Evolutionary conservation across 2,888 invertebrate genomes (phyloP).

Genomic region (Punctoribates punctum): DNA sequence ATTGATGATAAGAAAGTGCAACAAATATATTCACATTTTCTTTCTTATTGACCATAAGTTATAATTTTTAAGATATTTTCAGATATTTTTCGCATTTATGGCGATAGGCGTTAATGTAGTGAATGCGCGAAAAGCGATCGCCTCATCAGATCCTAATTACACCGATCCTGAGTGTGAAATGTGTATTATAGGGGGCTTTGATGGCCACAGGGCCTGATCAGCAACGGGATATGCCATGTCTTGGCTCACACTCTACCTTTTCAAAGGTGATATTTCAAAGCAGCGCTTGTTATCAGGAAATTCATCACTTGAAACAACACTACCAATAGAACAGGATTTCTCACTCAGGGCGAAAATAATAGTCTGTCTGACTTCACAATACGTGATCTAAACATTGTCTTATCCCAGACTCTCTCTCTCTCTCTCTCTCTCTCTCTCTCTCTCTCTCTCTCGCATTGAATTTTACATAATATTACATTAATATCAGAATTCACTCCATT

Average conservation of each 20-base stretch:
- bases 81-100: conserved; percentile 9
- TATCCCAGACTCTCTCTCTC: conserved; percentile 22
- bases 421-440: not conserved
- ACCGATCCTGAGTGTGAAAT: conserved; percentile 29
- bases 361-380: conserved; percentile 4
- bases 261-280: not conserved
- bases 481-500: not conserved
- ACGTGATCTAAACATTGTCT: conserved; percentile 31
- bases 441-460: conserved; percentile 3
- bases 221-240: not conserved
- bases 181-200: conserved; percentile 17
- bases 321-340: conserved; percentile 25
- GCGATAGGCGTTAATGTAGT: conserved; percentile 14
- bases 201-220: not conserved
- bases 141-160: conserved; percentile 28
- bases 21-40: not conserved
- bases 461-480: not conserved
- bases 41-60: not conserved
- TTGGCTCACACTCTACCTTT: not conserved
- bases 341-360: not conserved
- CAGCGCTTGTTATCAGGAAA: conserved; percentile 34
- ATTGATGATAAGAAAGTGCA: not conserved
- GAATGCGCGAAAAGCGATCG: not conserved
- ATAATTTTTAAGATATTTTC: not conserved
- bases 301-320: conserved; percentile 24